Conservation (phyloP, 53 echinoderm and acorn worm genomes). For the Paracentrotus lividus region DNA sequence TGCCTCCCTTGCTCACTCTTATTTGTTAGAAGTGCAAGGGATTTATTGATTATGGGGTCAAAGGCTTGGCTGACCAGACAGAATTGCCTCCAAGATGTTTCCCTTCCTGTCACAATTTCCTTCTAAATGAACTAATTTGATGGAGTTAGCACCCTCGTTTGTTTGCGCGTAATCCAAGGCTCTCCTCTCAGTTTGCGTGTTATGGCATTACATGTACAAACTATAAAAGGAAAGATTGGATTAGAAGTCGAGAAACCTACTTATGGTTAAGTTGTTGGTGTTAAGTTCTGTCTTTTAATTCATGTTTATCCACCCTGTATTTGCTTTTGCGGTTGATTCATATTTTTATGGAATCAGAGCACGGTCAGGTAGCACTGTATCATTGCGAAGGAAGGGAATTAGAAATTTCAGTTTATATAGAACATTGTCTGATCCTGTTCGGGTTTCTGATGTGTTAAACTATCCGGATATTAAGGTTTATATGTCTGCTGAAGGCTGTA, state of each 20-base stretch:
- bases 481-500: not conserved
- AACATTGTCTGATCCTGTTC: not conserved
- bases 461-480: not conserved
- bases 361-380: not conserved
- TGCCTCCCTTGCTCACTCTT: not conserved
- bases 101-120: not conserved
- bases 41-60: constrained; percentile 7
- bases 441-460: not conserved
- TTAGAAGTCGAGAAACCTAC: constrained; percentile 15
- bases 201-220: not conserved
- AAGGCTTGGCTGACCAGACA: constrained; percentile 26
- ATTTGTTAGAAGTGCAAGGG: not conserved
- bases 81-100: constrained; percentile 30
- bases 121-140: constrained; percentile 28
- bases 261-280: not conserved
- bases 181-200: not conserved
- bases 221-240: not conserved
- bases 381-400: not conserved
- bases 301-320: not conserved
- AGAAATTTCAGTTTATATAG: constrained; percentile 5
- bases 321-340: not conserved
- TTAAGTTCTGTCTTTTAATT: not conserved
- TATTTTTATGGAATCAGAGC: not conserved
- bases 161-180: not conserved
- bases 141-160: not conserved